Evolutionary conservation across 2,797 vertebrate species (phyloP), one percentile per base, ranked within the genome.

Genomic region (Eulemur rubriventer): DNA sequence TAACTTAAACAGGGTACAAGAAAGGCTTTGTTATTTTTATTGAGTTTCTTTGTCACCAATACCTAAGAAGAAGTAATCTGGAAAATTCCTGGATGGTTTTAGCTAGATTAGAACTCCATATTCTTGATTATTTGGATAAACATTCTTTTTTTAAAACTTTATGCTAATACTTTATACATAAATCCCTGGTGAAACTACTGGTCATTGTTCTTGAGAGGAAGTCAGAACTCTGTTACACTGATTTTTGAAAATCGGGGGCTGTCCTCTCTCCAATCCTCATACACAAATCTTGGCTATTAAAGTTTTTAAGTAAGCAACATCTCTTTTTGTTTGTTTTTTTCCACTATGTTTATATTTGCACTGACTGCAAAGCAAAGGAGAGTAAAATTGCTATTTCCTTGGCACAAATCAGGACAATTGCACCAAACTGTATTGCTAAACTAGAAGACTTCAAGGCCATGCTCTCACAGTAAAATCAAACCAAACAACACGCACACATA

Each of bases 1-100:
- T 95, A 78, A 73, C 63, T 94, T 86, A 70, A 95, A 48, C 20
- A 59, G 20, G 1, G 43, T 50, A 52, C 30, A 30, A n/a, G 61
- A 72, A 94, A 55, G 3, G 8, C 2, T 78, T 88, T 76, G 38
- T 59, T 84, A n/a, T 83, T 88, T 90, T 92, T 85, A 33, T 46
- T 35, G 46, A 94, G 52, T 38, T 17, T 85, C n/a, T 69, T 80
- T 8, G 5, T 82, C 28, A 78, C 5, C 1, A 20, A 0, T 28
- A 9, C 22, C 30, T 88, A 38, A 72, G 72, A 70, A 48, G 48
- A 81, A 79, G 10, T 85, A 80, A n/a, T 28, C 12, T 82, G n/a
- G 7, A 61, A 81, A 89, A 41, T 61, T 8, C 75, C 35, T 59
- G 12, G 2, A 0, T 81, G 30, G 24, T 78, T 79, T 90, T n/a